Evolutionary conservation across 2,888 invertebrate genomes (phyloP).

Genomic region (Melanostoma mellinum): DNA sequence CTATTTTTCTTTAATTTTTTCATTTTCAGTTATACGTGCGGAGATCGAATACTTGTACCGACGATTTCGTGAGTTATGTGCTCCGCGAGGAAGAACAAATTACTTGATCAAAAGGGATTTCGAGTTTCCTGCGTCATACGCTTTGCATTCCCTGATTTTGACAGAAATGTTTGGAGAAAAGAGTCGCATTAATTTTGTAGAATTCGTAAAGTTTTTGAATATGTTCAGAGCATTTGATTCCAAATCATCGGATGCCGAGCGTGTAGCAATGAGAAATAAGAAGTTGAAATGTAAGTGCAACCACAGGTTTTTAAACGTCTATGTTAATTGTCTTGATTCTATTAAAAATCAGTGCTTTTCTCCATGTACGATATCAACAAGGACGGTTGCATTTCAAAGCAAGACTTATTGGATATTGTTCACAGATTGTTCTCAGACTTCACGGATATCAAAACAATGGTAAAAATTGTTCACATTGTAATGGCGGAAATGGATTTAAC

Average conservation of each 20-base stretch:
- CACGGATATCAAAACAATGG: constrained; percentile 65
- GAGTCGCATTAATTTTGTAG: constrained; percentile 31
- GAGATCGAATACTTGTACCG: constrained; percentile 48
- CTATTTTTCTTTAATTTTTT: background rate
- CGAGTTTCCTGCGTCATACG: background rate
- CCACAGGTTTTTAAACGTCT: too few relatives aligned
- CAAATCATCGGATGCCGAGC: background rate
- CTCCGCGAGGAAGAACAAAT: background rate
- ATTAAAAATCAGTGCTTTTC: constrained; percentile 66
- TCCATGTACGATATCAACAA: constrained; percentile 73
- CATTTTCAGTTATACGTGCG: constrained; percentile 20
- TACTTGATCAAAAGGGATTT: constrained; percentile 33
- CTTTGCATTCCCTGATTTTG: constrained; percentile 32
- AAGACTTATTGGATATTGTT: constrained; percentile 73
- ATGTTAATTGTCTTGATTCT: too few relatives aligned
- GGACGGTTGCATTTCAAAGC: constrained; percentile 66
- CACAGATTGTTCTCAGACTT: constrained; percentile 74
- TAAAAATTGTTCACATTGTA: constrained; percentile 70
- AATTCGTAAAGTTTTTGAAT: constrained; percentile 43
- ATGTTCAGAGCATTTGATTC: constrained; percentile 22
- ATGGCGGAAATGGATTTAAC: constrained; percentile 74
- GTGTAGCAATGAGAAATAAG: background rate
- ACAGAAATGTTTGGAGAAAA: constrained; percentile 52
- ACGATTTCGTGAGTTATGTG: constrained; percentile 27
- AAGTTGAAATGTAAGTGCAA: constrained; percentile 13